phyloP scores from a whole-genome alignment of 2,888 invertebrate species.

The Euzetes globulus region DNA sequence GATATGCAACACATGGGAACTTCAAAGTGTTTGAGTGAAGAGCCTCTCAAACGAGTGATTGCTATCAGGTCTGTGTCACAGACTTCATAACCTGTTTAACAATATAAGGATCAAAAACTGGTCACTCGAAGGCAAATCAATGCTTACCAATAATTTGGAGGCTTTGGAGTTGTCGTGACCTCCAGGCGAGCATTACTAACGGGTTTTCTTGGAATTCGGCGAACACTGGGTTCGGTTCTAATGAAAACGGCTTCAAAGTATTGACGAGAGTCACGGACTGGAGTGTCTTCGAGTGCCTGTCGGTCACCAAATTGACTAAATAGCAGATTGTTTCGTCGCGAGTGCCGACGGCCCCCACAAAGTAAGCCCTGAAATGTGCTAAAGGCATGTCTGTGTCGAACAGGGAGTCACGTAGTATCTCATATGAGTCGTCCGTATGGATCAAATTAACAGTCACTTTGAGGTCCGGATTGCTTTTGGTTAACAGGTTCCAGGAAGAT shows the following conservation, averaged over 20 bases:
- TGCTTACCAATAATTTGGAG: conserved; percentile 51
- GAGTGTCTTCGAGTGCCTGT: conserved; percentile 49
- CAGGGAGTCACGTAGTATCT: conserved; percentile 58
- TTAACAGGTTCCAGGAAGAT: conserved; percentile 58
- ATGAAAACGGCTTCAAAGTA: background rate
- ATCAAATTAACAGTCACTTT: conserved; percentile 58
- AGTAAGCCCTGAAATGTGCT: conserved; percentile 63
- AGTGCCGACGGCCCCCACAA: conserved; percentile 59
- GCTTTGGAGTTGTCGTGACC: conserved; percentile 56
- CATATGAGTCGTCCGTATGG: conserved; percentile 62
- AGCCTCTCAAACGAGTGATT: conserved; percentile 57
- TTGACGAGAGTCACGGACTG: conserved; percentile 28
- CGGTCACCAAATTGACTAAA: conserved; percentile 54
- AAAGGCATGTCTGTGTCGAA: conserved; percentile 61
- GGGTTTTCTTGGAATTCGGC: conserved; percentile 51
- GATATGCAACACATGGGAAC: conserved; percentile 53
- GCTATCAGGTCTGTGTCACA: conserved; percentile 58
- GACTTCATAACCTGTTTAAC: conserved; percentile 55
- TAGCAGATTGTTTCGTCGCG: conserved; percentile 39
- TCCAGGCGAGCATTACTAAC: conserved; percentile 60
- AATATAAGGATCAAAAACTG: background rate
- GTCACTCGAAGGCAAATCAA: background rate
- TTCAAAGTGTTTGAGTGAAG: conserved; percentile 53
- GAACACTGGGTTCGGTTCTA: conserved; percentile 36
- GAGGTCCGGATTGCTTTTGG: conserved; percentile 53